Percentiles rank a stretch among this genome's conserved stretches.
Evolutionary conservation across 1,140 invertebrate genomes (phyloP).

Genomic region (Saccostrea echinata): DNA sequence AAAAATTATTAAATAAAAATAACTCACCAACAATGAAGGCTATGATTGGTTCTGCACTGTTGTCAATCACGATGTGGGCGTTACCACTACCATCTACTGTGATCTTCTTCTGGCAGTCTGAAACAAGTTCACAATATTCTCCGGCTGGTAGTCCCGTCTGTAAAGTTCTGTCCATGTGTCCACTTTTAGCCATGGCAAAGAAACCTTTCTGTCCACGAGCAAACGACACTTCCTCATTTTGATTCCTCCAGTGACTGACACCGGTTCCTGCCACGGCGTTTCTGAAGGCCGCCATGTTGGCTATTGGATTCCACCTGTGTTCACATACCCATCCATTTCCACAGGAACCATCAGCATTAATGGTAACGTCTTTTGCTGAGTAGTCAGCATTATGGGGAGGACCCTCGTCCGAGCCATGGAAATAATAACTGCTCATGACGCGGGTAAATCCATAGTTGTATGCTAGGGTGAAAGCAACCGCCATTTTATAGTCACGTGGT

Average conservation of each 20-base stretch:
- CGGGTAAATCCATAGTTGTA: slow-evolving; percentile 87
- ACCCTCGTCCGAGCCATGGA: slow-evolving; percentile 59
- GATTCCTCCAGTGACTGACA: slow-evolving; percentile 63
- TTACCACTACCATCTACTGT: slow-evolving; percentile 84
- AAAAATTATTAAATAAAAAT: neutral
- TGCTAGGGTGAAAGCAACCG: slow-evolving; percentile 88
- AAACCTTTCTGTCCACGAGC: slow-evolving; percentile 75
- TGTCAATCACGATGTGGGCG: slow-evolving; percentile 84
- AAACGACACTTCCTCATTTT: slow-evolving; percentile 74
- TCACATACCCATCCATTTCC: slow-evolving; percentile 93
- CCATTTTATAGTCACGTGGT: slow-evolving; percentile 83
- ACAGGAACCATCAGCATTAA: slow-evolving; percentile 83
- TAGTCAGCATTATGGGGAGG: slow-evolving; percentile 75
- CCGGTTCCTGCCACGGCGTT: slow-evolving; percentile 44
- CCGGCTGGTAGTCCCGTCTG: slow-evolving; percentile 88
- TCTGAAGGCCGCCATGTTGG: slow-evolving; percentile 84
- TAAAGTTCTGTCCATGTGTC: slow-evolving; percentile 68
- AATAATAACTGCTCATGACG: slow-evolving; percentile 88
- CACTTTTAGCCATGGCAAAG: slow-evolving; percentile 74
- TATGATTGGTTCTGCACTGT: slow-evolving; percentile 86
- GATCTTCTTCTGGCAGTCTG: slow-evolving; percentile 86
- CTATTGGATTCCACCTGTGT: slow-evolving; percentile 91
- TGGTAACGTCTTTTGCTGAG: slow-evolving; percentile 84
- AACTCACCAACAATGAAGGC: slow-evolving; percentile 86
- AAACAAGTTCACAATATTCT: slow-evolving; percentile 92